Base-by-base conservation (phyloP, 2,113 vertebrate genomes). In the Jaculus jaculus region DNA sequence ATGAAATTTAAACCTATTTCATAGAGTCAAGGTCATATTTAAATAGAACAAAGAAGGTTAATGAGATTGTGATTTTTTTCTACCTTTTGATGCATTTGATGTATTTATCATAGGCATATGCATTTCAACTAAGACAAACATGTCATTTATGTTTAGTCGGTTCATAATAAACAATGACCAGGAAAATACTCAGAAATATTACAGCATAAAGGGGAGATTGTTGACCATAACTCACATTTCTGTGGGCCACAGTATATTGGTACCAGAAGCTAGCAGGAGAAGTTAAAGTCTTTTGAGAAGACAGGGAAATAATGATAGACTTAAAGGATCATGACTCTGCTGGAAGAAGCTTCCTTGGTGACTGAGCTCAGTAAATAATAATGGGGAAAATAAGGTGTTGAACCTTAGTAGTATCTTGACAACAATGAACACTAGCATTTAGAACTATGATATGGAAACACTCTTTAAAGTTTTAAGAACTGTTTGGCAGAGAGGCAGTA, bases 1-100 rank as follows among this genome's bases (percentile, higher is more conserved):
- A 16, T 93, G 30, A 90, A 79, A 85, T 71, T 87, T 23, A 90
- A 73, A 77, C 15, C 24, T 16, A n/a, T n/a, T n/a, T n/a, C n/a
- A 51, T 5, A 78, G 2, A 79, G 60, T 24, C 15, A 63, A 75
- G 77, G 18, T 68, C 24, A 60, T 34, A 9, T 73, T 79, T 84
- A 23, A 72, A 9, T 21, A 7, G 20, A 34, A 20, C 13, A 75
- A 37, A 20, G 16, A 77, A 75, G 16, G 34, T 17, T 15, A 63
- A 69, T 23, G 10, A 3, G 4, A 63, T 30, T 73, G 18, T 69
- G 18, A 15, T 17, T 5, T 47, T 47, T 5, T 30, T 60, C 86
- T 5, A 17, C 20, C 9, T 34, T 81, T 30, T 17, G 16, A 54
- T 73, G 3, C 60, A 42, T 71, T n/a, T 75, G 17, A 17, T 54